A percentile compares a stretch with the other conserved stretches of the same genome.
phyloP scores from a whole-genome alignment of 2,888 invertebrate species.

The Osedax frankpressi region DNA sequence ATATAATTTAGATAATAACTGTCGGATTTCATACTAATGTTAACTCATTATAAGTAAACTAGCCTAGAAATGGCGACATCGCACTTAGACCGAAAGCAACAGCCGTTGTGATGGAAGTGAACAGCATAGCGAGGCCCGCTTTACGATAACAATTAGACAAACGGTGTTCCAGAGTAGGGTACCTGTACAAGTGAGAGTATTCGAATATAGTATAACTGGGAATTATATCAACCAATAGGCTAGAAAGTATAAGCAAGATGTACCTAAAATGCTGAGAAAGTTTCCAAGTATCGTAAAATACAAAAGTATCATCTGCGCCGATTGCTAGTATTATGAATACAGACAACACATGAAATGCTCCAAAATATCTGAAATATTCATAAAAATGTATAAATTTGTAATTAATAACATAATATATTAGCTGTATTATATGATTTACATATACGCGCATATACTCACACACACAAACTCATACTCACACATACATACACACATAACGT shows the following conservation, averaged over 20 bases:
- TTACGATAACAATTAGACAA: slow-evolving; percentile 24
- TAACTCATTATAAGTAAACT: too few relatives aligned
- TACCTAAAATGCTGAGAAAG: not conserved
- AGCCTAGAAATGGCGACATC: slow-evolving; percentile 31
- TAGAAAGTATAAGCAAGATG: slow-evolving; percentile 22
- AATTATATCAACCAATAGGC: slow-evolving; percentile 24
- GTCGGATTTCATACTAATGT: too few relatives aligned
- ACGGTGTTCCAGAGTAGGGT: slow-evolving; percentile 17
- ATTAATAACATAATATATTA: too few relatives aligned
- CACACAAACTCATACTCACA: too few relatives aligned
- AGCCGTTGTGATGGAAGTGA: slow-evolving; percentile 25
- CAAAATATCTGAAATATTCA: slow-evolving; percentile 24
- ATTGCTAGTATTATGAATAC: slow-evolving; percentile 26
- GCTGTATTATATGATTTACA: too few relatives aligned
- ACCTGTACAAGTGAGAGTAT: slow-evolving; percentile 2
- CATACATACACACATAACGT: too few relatives aligned
- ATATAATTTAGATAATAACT: too few relatives aligned
- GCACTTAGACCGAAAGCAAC: slow-evolving; percentile 31
- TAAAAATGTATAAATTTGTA: too few relatives aligned
- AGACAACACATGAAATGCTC: slow-evolving; percentile 25
- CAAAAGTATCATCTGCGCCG: slow-evolving; percentile 25
- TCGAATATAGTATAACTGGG: slow-evolving; percentile 21
- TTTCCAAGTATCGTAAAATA: slow-evolving; percentile 25
- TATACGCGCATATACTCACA: too few relatives aligned
- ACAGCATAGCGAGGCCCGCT: slow-evolving; percentile 24